A percentile compares a stretch with the other conserved stretches of the same genome.
Evolutionary conservation across 2,797 vertebrate genomes (phyloP).

Genomic region (Cygnus olor): DNA sequence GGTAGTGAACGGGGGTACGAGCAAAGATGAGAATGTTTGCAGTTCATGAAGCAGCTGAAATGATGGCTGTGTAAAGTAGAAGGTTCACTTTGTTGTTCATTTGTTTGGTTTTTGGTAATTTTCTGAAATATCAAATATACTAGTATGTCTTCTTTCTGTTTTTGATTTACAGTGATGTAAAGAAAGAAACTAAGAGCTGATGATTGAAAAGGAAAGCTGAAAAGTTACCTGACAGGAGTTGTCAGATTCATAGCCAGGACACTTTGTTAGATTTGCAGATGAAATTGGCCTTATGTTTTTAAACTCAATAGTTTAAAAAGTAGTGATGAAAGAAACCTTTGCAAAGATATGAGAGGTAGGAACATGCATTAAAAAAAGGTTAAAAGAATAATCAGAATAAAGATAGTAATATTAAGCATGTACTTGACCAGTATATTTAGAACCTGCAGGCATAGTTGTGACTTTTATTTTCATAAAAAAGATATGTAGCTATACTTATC

Average conservation of each 20-base stretch:
- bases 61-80: background rate
- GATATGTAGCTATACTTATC: background rate
- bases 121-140: background rate
- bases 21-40: background rate
- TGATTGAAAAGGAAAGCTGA: background rate
- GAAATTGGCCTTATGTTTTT: background rate
- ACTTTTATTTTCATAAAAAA: background rate
- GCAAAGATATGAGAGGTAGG: background rate
- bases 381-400: background rate
- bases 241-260: rapidly evolving
- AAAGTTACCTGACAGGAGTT: background rate
- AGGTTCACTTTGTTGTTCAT: background rate
- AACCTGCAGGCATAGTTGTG: background rate
- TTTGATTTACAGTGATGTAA: background rate
- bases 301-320: background rate
- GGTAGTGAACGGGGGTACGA: background rate
- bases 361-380: background rate
- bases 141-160: background rate
- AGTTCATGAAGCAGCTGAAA: background rate
- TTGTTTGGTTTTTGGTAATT: background rate
- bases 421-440: background rate
- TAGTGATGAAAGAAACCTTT: background rate
- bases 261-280: background rate
- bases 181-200: background rate
- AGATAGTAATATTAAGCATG: background rate